Evolutionary conservation across 2,797 vertebrate species (phyloP).

Genomic region (Pogoniulus pusillus): DNA sequence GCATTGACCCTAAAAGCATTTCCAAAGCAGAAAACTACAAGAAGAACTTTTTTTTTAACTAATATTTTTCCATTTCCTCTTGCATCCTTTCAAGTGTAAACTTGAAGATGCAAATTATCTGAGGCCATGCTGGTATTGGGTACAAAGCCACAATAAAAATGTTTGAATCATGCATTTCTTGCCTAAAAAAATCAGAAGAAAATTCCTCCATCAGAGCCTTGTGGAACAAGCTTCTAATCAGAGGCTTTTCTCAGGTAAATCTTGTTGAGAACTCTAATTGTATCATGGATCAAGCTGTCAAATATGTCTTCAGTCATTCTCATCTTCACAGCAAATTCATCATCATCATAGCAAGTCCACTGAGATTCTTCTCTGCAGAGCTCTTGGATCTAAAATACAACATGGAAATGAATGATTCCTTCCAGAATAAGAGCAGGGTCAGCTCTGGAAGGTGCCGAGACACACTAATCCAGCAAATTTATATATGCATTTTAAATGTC

Average conservation of each 20-base stretch:
- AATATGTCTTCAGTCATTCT: slow-evolving; percentile 57
- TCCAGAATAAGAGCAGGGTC: background rate
- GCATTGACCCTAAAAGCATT: background rate
- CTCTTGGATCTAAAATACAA: slow-evolving; percentile 40
- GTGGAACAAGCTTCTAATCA: background rate
- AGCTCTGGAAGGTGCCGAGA: background rate
- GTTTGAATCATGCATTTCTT: background rate
- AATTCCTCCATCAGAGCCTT: background rate
- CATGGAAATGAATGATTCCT: background rate
- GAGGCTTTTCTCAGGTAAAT: slow-evolving; percentile 30
- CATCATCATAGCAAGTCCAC: slow-evolving; percentile 31
- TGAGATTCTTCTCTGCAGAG: slow-evolving; percentile 30
- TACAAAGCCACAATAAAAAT: background rate
- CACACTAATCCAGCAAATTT: background rate
- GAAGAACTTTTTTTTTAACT: background rate
- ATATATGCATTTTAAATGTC: no score
- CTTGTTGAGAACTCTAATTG: slow-evolving; percentile 47
- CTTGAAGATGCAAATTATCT: background rate
- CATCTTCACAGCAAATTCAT: slow-evolving; percentile 66
- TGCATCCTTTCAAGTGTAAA: background rate
- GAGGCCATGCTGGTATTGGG: background rate
- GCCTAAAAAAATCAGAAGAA: background rate
- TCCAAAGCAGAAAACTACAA: background rate
- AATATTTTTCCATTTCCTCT: background rate
- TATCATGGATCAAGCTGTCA: slow-evolving; percentile 51